Base-by-base conservation (phyloP, 2,113 vertebrate genomes). In the Lagenorhynchus albirostris region DNA sequence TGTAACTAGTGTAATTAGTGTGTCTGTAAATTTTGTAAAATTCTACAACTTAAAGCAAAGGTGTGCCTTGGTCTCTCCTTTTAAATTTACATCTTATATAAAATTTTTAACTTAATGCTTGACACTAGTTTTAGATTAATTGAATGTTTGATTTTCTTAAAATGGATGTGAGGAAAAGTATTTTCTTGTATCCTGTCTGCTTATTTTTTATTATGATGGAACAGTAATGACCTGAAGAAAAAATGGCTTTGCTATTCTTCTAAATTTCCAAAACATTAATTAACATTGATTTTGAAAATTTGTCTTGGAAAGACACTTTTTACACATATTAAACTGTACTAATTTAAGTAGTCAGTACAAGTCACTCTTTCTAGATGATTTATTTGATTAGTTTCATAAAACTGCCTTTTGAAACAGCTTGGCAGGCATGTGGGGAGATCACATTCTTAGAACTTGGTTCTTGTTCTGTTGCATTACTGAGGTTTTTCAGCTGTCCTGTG, bases 1-100 rank as follows among this genome's bases (percentile, higher is more conserved):
- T 79, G 23, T 12, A 67, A 81, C 38, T 68, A 21, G 3, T 41
- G 1, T 58, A 55, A 60, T 31, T 71, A 83, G 2, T 71, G 38
- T 50, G 20, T 58, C 31, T 41, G 15, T n/a, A 87, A 55, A 80
- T 53, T 95, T 74, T 94, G 13, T 86, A 94, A 91, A 92, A 95
- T 68, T 71, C 20, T 17, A 62, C 20, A 74, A n/a, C 15, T 2
- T 31, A 85, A 63, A 87, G 3, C n/a, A 92, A 93, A 36, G 29
- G 1, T 86, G 6, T 67, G 26, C 41, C 38, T 77, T 67, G 11
- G 38, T 63, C 26, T 41, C 31, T 71, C 65, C 62, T 38, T 85
- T 85, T 67, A 76, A 17, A 62, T 53, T 60, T 89, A 15, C 63
- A n/a, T 11, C 12, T 29, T 44, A 20, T 41, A 15, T 58, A 74